Conservation (phyloP, 2,888 invertebrate species). For the Bibio marci region DNA sequence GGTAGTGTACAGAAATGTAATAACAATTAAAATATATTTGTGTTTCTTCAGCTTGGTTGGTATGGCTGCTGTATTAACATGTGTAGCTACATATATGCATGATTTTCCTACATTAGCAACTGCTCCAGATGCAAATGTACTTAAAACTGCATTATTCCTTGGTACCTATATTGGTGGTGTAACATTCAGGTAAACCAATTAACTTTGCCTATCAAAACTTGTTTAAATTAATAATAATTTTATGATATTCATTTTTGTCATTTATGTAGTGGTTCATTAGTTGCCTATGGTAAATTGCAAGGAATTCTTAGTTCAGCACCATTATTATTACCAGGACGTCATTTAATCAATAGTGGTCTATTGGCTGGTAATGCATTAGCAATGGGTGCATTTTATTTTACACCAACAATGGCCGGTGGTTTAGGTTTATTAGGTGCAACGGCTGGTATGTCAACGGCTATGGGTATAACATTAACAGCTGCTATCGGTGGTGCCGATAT, state of each 20-base stretch:
- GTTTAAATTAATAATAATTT: conserved; percentile 1
- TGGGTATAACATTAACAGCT: conserved; percentile 75
- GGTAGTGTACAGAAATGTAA: too few species aligned
- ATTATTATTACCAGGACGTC: conserved; percentile 63
- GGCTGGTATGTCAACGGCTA: conserved; percentile 57
- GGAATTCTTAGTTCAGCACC: conserved; percentile 66
- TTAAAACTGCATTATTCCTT: conserved; percentile 70
- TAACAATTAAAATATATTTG: too few species aligned
- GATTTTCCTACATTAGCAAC: conserved; percentile 68
- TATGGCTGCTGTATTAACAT: conserved; percentile 73
- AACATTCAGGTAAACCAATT: conserved; percentile 60
- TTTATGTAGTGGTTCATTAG: conserved; percentile 52
- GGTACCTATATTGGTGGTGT: conserved; percentile 84
- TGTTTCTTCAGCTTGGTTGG: conserved; percentile 59
- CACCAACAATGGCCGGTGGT: conserved; percentile 46
- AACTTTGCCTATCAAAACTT: too few species aligned
- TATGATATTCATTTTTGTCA: neutral
- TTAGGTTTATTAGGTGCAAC: conserved; percentile 40
- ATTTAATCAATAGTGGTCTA: conserved; percentile 54
- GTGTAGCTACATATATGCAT: conserved; percentile 66
- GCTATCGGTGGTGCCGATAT: conserved; percentile 89
- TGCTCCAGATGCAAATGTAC: conserved; percentile 62
- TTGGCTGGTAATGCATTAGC: conserved; percentile 46
- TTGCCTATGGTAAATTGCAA: conserved; percentile 83
- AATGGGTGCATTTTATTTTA: conserved; percentile 34